Evolutionary conservation across 2,888 invertebrate genomes (phyloP), one percentile per base, ranked within the genome.

Genomic region (Protophormia terraenovae): DNA sequence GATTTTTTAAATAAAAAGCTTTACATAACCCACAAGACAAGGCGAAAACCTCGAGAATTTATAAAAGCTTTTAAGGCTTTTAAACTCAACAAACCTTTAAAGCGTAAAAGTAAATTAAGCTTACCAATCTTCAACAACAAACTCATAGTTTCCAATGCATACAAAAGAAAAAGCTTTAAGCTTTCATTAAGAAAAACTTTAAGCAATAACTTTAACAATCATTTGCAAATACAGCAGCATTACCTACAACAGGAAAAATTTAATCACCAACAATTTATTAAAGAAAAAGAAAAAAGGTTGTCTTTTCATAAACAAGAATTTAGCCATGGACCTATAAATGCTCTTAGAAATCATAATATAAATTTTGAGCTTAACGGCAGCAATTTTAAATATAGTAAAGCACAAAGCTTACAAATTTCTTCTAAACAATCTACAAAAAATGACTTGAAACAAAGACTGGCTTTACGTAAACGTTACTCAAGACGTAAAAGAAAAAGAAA

Each of bases 371-470:
- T 73, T 19, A 50, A 38, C 3, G 47, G 6, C 29, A 27, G 60
- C 14, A 41, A 41, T 55, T n/a, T 22, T 6, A 2, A 19, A 1
- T n/a, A 4, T 6, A 66, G 29, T 12, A 6, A 60, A 12, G 32
- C 29, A 3, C 38, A 22, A 12, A 47, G 4, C 47, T 38, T 35
- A 19, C 47, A 45, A 35, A 32, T n/a, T n/a, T n/a, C 71, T 38
- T 66, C 67, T 41, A 53, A 14, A 69, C 50, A 60, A 41, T 72
- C 73, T 12, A 22, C n/a, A 72, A 64, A 67, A 69, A 83, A 79
- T 72, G 79, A 76, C 58, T 76, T 83, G 38, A 85, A 82, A 85
- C 85, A 85, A 85, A 85, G 85, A 85, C 85, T 85, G 85, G 85
- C 82, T 73, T 71, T 85, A 78, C 75, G 82, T 55, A 85, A 71